Evolutionary conservation across 2,797 vertebrate species (phyloP), one percentile per base, ranked within the genome.

Genomic region (Moxostoma hubbsi): DNA sequence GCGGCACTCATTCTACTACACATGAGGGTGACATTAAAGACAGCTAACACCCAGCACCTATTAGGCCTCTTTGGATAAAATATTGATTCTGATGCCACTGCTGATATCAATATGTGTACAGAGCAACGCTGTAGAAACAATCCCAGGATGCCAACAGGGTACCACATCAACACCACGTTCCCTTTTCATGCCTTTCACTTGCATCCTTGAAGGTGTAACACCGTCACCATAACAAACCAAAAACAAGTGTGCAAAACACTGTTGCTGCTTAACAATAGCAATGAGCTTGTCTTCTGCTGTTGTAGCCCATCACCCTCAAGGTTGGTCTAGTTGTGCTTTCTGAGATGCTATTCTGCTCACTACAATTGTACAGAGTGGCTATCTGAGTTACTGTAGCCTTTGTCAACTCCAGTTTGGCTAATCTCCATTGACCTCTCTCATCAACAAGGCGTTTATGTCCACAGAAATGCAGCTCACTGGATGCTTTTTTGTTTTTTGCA

Each of bases 1-100:
- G 16, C 58, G 65, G 58, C 71, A 79, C 68, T 79, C 70, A 80
- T 79, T 85, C 83, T 77, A 74, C 77, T 85, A 86, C 82, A 80
- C 70, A 64, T 43, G 53, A 59, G 66, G 79, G 64, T 65, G 66
- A 58, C 61, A 66, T 73, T 79, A 72, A 57, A 68, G 43, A 71
- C 65, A 82, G 70, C 73, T n/a, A 80, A 74, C 67, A 74, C 76
- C 57, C 75, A 59, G 73, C 75, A 61, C 77, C 85, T 66, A 85
- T 71, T 71, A 74, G 80, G 68, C 66, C 71, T 65, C 73, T 82
- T 81, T 65, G 77, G 66, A 82, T 84, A 81, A 88, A 84, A 82
- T 85, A 84, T 81, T 83, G 80, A 86, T 85, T 87, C 69, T 75
- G 62, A 76, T 16, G 49, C 67, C 47, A 64, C 71, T 75, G 54